These are phyloP conservation scores for Dryoscopus gambensis DNA, from an alignment of 2,113 vertebrate species.

Conservation along the genomic window DNA sequence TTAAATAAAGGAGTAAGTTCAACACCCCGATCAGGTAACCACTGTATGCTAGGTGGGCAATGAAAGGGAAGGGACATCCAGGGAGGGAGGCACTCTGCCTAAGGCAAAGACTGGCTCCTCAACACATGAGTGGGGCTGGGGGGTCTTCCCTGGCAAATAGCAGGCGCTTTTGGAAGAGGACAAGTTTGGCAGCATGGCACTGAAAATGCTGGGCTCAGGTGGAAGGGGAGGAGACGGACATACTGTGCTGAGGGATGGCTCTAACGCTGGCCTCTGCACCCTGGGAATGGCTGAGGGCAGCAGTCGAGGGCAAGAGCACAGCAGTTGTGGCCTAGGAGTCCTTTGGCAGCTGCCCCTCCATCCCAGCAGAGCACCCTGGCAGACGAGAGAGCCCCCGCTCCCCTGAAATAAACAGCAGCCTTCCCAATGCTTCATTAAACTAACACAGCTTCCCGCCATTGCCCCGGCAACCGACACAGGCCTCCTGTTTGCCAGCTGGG, in stretches of 20 bases:
- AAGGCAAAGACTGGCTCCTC: rapidly evolving
- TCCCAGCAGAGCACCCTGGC: background rate
- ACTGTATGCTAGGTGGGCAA: rapidly evolving
- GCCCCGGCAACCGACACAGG: slow-evolving; percentile 53
- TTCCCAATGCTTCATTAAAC: slow-evolving; percentile 59
- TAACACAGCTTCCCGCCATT: slow-evolving; percentile 52
- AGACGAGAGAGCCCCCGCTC: background rate
- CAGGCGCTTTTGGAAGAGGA: background rate
- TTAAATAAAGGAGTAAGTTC: background rate
- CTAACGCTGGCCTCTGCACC: rapidly evolving
- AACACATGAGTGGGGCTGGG: rapidly evolving
- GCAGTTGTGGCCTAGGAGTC: background rate
- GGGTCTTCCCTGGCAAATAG: background rate
- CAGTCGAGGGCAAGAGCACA: background rate
- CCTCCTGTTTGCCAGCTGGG: slow-evolving; percentile 64
- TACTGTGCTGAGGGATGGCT: background rate
- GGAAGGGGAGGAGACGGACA: background rate
- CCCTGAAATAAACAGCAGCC: slow-evolving; percentile 37
- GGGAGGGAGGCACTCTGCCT: background rate
- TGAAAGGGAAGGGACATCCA: background rate
- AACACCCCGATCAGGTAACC: background rate
- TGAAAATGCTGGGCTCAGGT: rapidly evolving
- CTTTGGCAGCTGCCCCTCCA: background rate
- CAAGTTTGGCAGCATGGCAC: background rate
- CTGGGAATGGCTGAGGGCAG: background rate